Evolutionary conservation across 1,140 invertebrate genomes (phyloP).

Genomic region (Apocrypta bakeri): DNA sequence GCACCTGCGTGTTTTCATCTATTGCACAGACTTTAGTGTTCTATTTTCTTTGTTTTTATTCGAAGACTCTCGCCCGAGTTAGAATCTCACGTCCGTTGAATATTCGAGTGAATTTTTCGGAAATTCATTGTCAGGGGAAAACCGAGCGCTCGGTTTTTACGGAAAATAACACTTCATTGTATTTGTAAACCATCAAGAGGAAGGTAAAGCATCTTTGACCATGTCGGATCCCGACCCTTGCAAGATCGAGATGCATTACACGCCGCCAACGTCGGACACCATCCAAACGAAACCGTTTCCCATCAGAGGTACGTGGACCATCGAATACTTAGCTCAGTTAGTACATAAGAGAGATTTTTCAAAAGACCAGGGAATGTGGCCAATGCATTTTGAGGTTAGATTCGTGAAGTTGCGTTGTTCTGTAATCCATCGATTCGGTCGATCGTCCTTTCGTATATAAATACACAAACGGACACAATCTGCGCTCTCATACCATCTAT

Average conservation of each 20-base stretch:
- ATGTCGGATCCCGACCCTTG: slow-evolving; percentile 63
- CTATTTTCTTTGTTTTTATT: not conserved
- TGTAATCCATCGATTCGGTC: not conserved
- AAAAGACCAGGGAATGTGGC: not conserved
- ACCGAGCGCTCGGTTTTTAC: no score
- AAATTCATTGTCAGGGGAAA: no score
- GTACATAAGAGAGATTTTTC: no score
- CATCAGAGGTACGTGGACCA: slow-evolving; percentile 79
- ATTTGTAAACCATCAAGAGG: not conserved
- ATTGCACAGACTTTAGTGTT: no score
- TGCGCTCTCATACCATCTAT: not conserved
- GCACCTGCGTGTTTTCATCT: not conserved
- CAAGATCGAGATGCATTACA: slow-evolving; percentile 69
- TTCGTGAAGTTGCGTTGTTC: not conserved
- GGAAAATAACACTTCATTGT: no score
- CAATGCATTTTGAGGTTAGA: slow-evolving; percentile 29
- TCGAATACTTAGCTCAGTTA: not conserved
- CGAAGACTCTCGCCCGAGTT: not conserved
- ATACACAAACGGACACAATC: not conserved
- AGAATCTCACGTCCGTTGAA: no score
- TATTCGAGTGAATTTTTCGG: no score
- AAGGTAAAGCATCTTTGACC: not conserved
- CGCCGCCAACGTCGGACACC: slow-evolving; percentile 84
- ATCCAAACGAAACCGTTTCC: slow-evolving; percentile 91
- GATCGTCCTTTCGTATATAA: not conserved